A percentile compares a stretch with the other conserved stretches of the same genome.
These are phyloP conservation scores for Microcebus tavaratra DNA, from an alignment of 2,113 vertebrate species.

Conservation along the genomic window DNA sequence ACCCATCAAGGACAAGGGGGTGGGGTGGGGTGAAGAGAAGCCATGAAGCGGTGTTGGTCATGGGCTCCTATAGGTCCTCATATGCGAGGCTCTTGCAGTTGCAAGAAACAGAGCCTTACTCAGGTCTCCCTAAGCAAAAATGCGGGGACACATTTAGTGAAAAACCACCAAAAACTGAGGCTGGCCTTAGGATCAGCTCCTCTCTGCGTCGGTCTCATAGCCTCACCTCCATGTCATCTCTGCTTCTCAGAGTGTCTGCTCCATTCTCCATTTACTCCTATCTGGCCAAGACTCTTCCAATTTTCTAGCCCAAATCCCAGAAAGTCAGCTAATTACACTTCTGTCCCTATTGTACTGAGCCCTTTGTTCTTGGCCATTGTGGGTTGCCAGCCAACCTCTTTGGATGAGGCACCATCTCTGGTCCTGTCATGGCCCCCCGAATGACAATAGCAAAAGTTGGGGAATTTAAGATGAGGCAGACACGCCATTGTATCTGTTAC, in stretches of 20 bases:
- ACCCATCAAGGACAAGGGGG: background rate
- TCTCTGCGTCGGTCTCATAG: too few species aligned
- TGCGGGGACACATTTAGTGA: background rate
- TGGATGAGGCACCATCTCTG: background rate
- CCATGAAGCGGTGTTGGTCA: background rate
- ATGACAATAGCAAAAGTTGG: background rate
- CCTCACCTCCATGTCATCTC: background rate
- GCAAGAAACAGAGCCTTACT: background rate
- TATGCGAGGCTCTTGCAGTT: background rate
- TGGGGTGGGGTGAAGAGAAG: background rate
- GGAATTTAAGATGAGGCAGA: background rate
- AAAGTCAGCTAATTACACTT: background rate
- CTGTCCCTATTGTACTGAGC: background rate
- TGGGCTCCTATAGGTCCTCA: background rate
- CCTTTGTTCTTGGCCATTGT: background rate
- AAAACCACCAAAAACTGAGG: background rate
- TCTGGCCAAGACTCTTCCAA: background rate
- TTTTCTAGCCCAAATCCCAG: background rate
- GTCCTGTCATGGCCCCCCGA: background rate
- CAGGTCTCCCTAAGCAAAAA: background rate
- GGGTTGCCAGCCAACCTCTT: background rate
- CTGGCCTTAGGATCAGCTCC: background rate
- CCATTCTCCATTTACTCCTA: background rate
- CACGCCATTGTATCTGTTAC: background rate
- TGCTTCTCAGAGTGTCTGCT: background rate